A percentile compares a stretch with the other conserved stretches of the same genome.
Evolutionary conservation across 2,888 invertebrate species (phyloP).

Genomic region (Trichacis sp.): DNA sequence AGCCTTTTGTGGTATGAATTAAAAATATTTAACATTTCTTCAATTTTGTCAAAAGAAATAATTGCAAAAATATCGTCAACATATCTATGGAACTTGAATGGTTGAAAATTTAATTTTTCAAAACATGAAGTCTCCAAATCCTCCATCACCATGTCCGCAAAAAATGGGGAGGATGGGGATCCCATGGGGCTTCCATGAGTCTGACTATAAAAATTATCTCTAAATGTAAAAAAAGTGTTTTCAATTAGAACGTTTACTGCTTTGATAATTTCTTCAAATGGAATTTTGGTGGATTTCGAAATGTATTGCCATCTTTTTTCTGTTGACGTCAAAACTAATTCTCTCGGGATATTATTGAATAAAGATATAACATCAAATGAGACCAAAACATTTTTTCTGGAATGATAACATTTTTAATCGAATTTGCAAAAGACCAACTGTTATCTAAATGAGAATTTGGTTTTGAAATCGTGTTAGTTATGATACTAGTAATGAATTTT

Average conservation of each 20-base stretch:
- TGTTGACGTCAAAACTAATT: constrained; percentile 4
- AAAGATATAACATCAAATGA: constrained; percentile 14
- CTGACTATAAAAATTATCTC: background rate
- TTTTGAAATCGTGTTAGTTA: constrained; percentile 5
- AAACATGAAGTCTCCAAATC: constrained; percentile 4
- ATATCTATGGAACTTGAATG: constrained; percentile 1
- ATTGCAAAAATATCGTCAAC: no score
- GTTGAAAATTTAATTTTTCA: constrained; percentile 5
- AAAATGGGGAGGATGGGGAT: constrained; percentile 2
- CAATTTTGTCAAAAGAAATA: no score
- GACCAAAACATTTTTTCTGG: constrained; percentile 5
- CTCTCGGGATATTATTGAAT: constrained; percentile 13
- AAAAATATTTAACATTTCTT: no score
- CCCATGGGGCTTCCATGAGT: constrained; percentile 6
- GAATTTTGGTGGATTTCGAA: background rate
- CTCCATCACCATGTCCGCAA: constrained; percentile 12
- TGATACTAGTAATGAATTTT: constrained; percentile 11
- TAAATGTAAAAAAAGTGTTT: background rate
- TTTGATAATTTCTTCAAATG: background rate
- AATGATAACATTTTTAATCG: background rate
- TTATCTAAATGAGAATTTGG: constrained; percentile 6
- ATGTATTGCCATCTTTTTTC: background rate
- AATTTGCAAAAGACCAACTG: constrained; percentile 4
- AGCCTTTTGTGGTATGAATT: no score
- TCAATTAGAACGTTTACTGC: background rate